These are phyloP conservation scores for Actias luna DNA, from an alignment of 2,888 invertebrate species.

Conservation along the genomic window DNA sequence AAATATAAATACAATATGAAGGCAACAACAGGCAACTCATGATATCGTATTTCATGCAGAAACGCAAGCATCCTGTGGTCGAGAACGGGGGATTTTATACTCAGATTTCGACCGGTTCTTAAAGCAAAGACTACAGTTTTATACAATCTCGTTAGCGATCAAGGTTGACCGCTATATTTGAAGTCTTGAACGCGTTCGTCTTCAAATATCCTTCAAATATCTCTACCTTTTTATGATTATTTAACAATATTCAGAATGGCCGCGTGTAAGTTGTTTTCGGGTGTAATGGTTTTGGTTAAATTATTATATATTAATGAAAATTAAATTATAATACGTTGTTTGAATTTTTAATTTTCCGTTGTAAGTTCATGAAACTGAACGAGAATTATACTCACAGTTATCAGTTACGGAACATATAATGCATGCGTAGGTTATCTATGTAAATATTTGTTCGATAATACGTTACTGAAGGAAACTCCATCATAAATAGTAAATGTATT, in stretches of 20 bases:
- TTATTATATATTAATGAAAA: not conserved
- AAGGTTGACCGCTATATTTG: slow-evolving; percentile 44
- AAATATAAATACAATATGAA: slow-evolving; percentile 46
- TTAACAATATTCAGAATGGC: slow-evolving; percentile 14
- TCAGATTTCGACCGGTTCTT: slow-evolving; percentile 27
- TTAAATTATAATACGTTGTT: no score
- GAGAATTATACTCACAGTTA: no score
- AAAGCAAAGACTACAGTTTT: slow-evolving; percentile 33
- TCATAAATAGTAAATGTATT: no score
- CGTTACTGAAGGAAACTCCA: no score
- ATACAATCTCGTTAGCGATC: slow-evolving; percentile 45
- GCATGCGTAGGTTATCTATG: no score
- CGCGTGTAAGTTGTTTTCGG: not conserved
- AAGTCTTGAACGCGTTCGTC: slow-evolving; percentile 32
- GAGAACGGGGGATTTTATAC: slow-evolving; percentile 39
- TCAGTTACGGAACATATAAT: no score
- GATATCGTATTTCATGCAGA: slow-evolving; percentile 66
- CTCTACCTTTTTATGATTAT: slow-evolving; percentile 23
- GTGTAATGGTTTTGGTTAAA: not conserved
- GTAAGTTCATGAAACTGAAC: no score
- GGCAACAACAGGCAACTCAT: slow-evolving; percentile 36
- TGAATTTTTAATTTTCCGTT: no score
- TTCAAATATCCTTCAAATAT: no score
- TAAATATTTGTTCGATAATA: no score
- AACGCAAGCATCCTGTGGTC: slow-evolving; percentile 40